phyloP scores from a whole-genome alignment of 2,888 invertebrate species.

The Drosophila demipolita region DNA sequence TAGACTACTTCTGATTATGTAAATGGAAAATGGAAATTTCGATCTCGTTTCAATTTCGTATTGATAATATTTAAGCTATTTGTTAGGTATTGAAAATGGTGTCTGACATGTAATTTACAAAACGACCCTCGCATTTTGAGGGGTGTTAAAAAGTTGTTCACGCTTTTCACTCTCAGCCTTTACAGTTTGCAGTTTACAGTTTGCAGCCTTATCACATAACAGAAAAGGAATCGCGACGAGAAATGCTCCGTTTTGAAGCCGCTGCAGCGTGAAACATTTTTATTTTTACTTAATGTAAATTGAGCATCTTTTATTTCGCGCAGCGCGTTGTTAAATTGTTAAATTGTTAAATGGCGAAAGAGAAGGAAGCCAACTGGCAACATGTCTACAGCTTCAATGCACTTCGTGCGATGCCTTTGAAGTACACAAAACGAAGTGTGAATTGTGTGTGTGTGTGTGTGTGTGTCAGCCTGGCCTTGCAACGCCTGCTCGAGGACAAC shows the following conservation, averaged over 20 bases:
- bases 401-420: constrained; percentile 15
- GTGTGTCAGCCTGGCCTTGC: constrained; percentile 24
- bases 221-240: constrained; percentile 44
- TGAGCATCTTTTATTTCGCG: constrained; percentile 40
- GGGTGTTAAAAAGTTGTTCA: constrained; percentile 37
- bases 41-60: background rate
- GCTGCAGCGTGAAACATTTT: constrained; percentile 66
- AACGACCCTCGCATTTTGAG: constrained; percentile 38
- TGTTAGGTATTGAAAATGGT: background rate
- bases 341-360: constrained; percentile 23
- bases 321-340: constrained; percentile 50
- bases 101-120: constrained; percentile 1
- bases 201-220: constrained; percentile 63
- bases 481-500: too few species aligned
- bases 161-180: constrained; percentile 16
- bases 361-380: constrained; percentile 10
- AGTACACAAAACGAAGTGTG: background rate
- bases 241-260: constrained; percentile 56
- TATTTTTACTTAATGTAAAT: constrained; percentile 75
- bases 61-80: background rate
- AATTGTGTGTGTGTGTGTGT: background rate
- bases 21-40: background rate
- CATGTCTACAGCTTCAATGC: constrained; percentile 35
- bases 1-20: background rate
- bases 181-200: constrained; percentile 11